Evolutionary conservation across 2,113 vertebrate genomes (phyloP).

Genomic region (Tetrax tetrax): DNA sequence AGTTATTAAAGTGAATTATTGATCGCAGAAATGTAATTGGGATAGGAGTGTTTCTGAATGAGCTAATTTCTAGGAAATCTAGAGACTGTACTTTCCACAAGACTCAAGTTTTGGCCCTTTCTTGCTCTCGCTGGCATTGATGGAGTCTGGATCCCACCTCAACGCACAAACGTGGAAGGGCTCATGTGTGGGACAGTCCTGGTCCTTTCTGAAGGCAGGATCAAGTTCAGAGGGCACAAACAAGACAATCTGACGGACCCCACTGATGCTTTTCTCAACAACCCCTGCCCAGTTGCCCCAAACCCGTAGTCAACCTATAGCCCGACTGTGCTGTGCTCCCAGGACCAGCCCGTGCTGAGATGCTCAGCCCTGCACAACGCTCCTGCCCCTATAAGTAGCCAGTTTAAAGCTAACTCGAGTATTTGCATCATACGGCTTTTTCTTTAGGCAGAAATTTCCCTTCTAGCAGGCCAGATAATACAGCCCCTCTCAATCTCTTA

Average conservation of each 20-base stretch:
- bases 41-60: neutral
- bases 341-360: fast-evolving
- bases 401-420: fast-evolving
- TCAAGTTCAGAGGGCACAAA: neutral
- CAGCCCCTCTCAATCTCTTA: neutral
- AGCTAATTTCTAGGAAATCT: neutral
- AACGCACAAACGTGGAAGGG: neutral
- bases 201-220: neutral
- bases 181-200: neutral
- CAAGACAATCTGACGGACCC: neutral
- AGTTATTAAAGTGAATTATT: neutral
- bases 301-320: neutral
- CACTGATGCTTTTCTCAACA: neutral
- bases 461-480: neutral
- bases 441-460: neutral
- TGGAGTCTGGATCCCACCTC: neutral
- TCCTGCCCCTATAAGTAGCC: neutral
- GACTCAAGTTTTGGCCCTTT: neutral
- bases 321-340: fast-evolving
- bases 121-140: fast-evolving
- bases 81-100: neutral
- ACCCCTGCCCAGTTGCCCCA: neutral
- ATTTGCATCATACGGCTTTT: neutral
- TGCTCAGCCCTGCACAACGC: neutral
- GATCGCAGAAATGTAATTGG: neutral